These are phyloP conservation scores for Neotoxoptera formosana DNA, from an alignment of 1,140 invertebrate genomes.

Conservation along the genomic window DNA sequence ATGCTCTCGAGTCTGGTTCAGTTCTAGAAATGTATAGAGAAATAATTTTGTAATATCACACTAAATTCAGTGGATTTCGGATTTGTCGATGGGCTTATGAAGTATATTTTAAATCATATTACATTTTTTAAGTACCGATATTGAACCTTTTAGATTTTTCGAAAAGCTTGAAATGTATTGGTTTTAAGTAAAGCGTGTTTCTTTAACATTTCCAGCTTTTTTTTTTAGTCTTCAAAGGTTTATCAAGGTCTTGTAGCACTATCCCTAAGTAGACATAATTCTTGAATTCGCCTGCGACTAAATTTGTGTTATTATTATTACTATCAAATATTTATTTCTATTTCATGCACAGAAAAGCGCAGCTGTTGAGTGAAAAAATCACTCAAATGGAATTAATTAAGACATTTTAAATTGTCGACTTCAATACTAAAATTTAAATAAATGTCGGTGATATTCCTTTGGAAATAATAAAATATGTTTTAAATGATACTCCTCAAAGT, in stretches of 20 bases:
- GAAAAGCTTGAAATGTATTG: neutral
- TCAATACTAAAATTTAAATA: neutral
- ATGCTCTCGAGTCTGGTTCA: no score
- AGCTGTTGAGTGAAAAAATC: conserved; percentile 5
- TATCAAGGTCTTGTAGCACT: neutral
- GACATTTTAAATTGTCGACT: neutral
- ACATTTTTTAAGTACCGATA: neutral
- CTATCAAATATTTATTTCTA: neutral
- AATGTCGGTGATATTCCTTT: neutral
- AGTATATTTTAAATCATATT: neutral
- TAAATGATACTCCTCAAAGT: neutral
- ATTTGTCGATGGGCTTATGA: neutral
- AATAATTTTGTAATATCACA: neutral
- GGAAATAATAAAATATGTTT: neutral
- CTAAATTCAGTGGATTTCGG: neutral
- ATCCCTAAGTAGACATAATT: neutral
- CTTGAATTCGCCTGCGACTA: neutral
- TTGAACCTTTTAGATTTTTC: neutral
- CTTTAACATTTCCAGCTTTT: neutral
- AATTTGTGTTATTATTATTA: neutral
- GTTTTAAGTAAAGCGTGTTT: neutral
- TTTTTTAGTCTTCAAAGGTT: neutral
- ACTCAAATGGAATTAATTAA: neutral
- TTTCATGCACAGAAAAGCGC: neutral
- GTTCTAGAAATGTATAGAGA: no score